Conservation (phyloP, 2,797 vertebrate genomes). For the Gallirallus australis region DNA sequence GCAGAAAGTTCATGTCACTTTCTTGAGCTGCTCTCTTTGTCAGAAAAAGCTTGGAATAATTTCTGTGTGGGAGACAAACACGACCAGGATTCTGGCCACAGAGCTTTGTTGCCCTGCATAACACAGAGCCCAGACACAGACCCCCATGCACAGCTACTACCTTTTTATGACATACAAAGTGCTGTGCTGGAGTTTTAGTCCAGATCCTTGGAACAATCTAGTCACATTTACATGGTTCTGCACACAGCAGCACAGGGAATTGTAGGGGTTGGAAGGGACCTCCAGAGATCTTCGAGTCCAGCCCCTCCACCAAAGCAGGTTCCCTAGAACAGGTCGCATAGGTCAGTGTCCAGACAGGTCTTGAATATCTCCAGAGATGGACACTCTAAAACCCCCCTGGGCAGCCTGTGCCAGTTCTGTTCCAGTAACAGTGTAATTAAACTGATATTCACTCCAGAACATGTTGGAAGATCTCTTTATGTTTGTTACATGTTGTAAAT, state of each 20-base stretch:
- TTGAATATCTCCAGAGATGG: too few relatives aligned
- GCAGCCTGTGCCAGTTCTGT: too few relatives aligned
- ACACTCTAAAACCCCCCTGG: too few relatives aligned
- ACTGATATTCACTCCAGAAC: background rate
- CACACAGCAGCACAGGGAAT: background rate
- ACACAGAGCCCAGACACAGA: background rate
- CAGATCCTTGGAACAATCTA: background rate
- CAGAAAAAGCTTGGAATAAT: background rate
- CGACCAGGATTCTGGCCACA: background rate
- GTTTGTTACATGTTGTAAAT: background rate
- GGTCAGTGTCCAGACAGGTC: too few relatives aligned
- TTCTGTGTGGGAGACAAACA: background rate
- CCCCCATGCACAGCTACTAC: fast-evolving
- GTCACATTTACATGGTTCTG: background rate
- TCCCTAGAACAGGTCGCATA: too few relatives aligned
- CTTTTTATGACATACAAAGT: fast-evolving
- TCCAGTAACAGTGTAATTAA: background rate
- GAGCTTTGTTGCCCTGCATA: background rate
- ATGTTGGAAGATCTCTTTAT: background rate
- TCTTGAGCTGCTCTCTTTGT: background rate
- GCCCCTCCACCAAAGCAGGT: too few relatives aligned
- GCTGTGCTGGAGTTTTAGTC: fast-evolving
- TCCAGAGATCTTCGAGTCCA: too few relatives aligned
- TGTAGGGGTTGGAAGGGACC: too few relatives aligned
- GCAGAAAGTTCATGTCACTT: background rate